phyloP scores from a whole-genome alignment of 2,888 invertebrate species.

The Cataglyphis altisquamis region DNA sequence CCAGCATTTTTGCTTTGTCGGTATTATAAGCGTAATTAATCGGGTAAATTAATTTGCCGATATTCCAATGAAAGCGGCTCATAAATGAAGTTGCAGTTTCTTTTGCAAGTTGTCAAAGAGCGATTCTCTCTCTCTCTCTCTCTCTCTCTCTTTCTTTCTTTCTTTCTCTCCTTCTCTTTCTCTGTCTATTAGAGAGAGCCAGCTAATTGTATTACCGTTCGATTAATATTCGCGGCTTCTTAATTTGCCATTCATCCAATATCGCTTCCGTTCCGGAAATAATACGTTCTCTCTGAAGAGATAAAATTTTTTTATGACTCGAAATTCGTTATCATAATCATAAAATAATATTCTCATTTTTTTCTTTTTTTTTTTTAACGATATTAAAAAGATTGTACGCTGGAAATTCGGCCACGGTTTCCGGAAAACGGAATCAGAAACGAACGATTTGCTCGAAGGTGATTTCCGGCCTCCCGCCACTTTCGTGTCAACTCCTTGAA shows the following conservation, averaged over 20 bases:
- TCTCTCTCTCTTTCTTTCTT: neutral
- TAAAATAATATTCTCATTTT: conserved; percentile 28
- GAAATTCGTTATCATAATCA: conserved; percentile 23
- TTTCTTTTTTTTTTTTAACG: conserved; percentile 6
- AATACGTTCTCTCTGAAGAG: no score
- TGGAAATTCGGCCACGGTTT: conserved; percentile 36
- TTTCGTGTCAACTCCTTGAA: conserved; percentile 56
- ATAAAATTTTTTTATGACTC: neutral
- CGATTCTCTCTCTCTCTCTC: neutral
- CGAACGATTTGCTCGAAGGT: conserved; percentile 52
- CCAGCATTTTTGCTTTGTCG: conserved; percentile 52
- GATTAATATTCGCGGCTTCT: conserved; percentile 41
- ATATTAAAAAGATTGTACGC: conserved; percentile 44
- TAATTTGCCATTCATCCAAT: conserved; percentile 13
- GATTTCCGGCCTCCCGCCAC: conserved; percentile 56
- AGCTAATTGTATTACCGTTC: neutral
- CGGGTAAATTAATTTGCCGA: conserved; percentile 45
- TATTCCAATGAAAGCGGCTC: conserved; percentile 18
- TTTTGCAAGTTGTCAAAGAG: conserved; percentile 36
- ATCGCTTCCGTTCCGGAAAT: neutral
- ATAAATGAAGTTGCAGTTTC: conserved; percentile 39
- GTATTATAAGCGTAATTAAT: conserved; percentile 44
- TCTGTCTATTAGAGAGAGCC: neutral
- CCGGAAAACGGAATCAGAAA: conserved; percentile 60
- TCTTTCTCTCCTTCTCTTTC: neutral